phyloP scores from a whole-genome alignment of 2,888 invertebrate genomes.

The Neoitamus cyanurus region DNA sequence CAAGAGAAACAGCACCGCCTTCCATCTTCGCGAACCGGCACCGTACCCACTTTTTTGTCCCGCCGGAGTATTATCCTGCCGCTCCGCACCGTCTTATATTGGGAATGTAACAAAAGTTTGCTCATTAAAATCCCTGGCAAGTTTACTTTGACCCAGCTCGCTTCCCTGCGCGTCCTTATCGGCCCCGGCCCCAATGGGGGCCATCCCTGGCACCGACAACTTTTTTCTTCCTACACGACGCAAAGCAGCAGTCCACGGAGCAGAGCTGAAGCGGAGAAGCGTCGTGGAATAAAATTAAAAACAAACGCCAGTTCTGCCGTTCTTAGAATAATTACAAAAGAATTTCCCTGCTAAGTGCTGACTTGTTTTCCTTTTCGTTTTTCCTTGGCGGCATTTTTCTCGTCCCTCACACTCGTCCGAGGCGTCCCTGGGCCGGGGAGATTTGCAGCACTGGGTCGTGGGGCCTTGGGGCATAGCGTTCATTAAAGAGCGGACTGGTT shows the following conservation, averaged over 20 bases:
- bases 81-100: slow-evolving; percentile 19
- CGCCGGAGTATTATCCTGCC: slow-evolving; percentile 12
- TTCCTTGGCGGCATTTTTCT: not conserved
- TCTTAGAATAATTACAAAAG: slow-evolving; percentile 40
- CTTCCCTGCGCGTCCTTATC: not conserved
- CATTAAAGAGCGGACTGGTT: slow-evolving; percentile 5
- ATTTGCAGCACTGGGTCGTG: not conserved
- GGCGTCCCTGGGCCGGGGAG: not conserved
- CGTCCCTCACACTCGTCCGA: not conserved
- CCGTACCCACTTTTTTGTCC: slow-evolving; percentile 5
- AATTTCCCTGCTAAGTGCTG: slow-evolving; percentile 33
- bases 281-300: slow-evolving; percentile 34
- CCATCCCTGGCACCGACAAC: not conserved
- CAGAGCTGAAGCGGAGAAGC: not conserved
- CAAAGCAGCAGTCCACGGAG: not conserved
- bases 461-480: not conserved
- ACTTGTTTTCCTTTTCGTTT: slow-evolving; percentile 31
- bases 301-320: slow-evolving; percentile 37
- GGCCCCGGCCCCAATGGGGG: not conserved
- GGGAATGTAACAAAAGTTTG: slow-evolving; percentile 46
- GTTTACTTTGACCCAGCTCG: slow-evolving; percentile 38
- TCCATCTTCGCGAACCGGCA: not conserved
- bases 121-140: slow-evolving; percentile 41
- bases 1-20: slow-evolving; percentile 4
- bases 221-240: not conserved